Evolutionary conservation across 2,113 vertebrate species (phyloP).

Genomic region (Echinops telfairi): DNA sequence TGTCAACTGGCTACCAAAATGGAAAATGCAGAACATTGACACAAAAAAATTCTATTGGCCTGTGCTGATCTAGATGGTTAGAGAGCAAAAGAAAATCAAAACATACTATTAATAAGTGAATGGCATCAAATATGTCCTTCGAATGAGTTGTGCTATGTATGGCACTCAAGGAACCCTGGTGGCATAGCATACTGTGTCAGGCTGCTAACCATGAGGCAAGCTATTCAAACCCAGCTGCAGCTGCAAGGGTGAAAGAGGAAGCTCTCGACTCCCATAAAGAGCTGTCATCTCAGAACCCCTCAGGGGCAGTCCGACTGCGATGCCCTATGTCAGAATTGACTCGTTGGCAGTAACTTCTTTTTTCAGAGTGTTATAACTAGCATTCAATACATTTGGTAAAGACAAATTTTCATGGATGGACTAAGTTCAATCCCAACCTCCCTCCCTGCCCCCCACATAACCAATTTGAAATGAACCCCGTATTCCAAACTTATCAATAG

Average conservation of each 20-base stretch:
- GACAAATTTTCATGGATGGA: neutral
- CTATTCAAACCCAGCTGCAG: too few relatives aligned
- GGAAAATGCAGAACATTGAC: neutral
- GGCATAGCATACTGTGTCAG: too few relatives aligned
- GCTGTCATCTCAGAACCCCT: too few relatives aligned
- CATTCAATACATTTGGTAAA: neutral
- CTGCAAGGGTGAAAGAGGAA: too few relatives aligned
- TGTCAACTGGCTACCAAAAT: neutral
- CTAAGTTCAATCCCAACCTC: neutral
- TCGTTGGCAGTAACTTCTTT: too few relatives aligned
- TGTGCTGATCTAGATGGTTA: neutral
- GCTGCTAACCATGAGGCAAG: too few relatives aligned
- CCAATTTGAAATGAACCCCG: neutral
- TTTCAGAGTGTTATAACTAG: too few relatives aligned
- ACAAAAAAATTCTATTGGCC: neutral
- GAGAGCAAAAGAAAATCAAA: conserved; percentile 10
- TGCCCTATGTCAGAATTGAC: too few relatives aligned
- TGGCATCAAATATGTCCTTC: neutral
- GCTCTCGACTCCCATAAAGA: too few relatives aligned
- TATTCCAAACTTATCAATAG: neutral
- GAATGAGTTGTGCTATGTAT: neutral
- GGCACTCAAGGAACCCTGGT: neutral
- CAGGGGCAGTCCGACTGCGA: too few relatives aligned
- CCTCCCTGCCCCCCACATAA: neutral
- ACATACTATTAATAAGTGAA: conserved; percentile 1